Base-by-base conservation (phyloP, 2,113 vertebrate genomes). In the Corydoras maculifer region DNA sequence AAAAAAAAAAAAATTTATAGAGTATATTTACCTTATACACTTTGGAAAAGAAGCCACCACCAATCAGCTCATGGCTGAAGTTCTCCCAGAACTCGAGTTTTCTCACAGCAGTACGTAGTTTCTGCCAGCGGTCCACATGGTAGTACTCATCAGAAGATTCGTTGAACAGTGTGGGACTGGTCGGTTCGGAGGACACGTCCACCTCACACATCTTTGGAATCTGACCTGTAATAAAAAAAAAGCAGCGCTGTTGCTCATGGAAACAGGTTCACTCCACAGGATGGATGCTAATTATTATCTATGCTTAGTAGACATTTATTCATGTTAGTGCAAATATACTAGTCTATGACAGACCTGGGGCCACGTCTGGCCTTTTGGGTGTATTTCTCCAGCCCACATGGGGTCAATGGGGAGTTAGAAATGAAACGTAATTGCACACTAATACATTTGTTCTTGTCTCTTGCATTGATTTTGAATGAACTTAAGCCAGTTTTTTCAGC, bases 51-150 rank as follows among this genome's bases (percentile, higher is more conserved):
- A 94, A 94, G 57, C 93, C 92, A 0, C 88, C 92, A 30, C 92
- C 93, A 1, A 93, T 90, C 9, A 93, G 84, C 75, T 94, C 91
- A 0, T 89, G 73, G 0, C 74, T 88, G 78, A 94, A 93, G 83
- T 88, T 93, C 75, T 94, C 93, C 93, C 93, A 94, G 83, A 93
- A 94, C 58, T 94, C 93, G 74, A 94, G 89, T 79, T 89, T 94
- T 57, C 91, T 85, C 70, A 94, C 92, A 0, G 92, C 89, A 0
- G 89, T 93, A 70, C 92, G 91, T 2, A 94, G 86, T 72, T 86
- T 91, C 86, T 93, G 92, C 92, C 93, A 94, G 62, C 90, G 91
- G 78, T 93, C 91, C 76, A 88, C 85, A 0, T 87, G 86, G 81
- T 81, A 91, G 81, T 90, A 94, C 15, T 87, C 74, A 75, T 94